Evolutionary conservation across 2,113 vertebrate genomes (phyloP), one percentile per base, ranked within the genome.

Genomic region (Catharus minimus): DNA sequence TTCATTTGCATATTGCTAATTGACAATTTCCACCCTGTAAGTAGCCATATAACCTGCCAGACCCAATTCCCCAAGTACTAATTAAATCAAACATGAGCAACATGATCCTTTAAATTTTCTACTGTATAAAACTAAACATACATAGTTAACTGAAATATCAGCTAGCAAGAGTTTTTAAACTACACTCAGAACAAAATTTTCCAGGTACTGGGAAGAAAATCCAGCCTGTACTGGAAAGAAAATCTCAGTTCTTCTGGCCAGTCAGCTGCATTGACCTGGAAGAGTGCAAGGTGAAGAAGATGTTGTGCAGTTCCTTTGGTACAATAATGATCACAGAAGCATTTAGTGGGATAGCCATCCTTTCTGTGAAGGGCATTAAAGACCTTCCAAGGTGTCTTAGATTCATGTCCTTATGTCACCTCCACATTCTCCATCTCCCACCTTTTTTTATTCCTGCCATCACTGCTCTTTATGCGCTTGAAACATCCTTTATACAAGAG

Each of bases 1-100:
- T 89, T 94, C 72, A 94, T 94, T 92, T 94, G 22, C 71, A 90
- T 71, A 74, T 28, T 85, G 67, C 41, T 95, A 94, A 97, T 94
- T 92, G 90, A 92, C 92, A 92, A 89, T 79, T 95, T 94, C 58
- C 55, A 84, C 77, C 43, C 67, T 79, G 57, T 33, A 82, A 91
- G 64, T 21, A 82, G 56, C 50, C 56, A 41, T 39, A 77, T 92
- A 92, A 86, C 81, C 69, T 76, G 46, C 71, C 57, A 93, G 94
- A 90, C 71, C 61, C 47, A 78, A 50, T 72, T 95, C 83, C 88
- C 91, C 44, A 90, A 89, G 49, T 66, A 85, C 64, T 86, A 90
- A 94, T 97, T 96, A 92, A 95, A 90, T 90, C 76, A 94, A 64
- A 32, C 23, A 67, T 0, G 2, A 83, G 38, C 30, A 66, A 85